Percentiles rank a stretch among this genome's conserved stretches.
phyloP scores from a whole-genome alignment of 92 coral and sea anemone species.

The Umimayanthus chanpuru region DNA sequence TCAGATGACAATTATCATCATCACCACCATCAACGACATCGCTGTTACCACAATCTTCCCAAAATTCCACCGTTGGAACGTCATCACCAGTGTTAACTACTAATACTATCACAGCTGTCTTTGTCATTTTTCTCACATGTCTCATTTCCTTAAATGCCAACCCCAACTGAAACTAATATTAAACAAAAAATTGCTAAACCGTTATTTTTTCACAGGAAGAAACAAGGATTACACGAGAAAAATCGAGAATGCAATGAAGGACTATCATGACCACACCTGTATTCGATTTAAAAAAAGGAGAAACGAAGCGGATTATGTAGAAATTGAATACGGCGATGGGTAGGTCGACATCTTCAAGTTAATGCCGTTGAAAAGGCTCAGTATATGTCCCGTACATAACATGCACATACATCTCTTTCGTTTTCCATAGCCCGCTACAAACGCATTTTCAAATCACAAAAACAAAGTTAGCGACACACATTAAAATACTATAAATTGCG shows the following conservation, averaged over 20 bases:
- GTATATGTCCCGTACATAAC: not conserved
- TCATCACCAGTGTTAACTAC: not conserved
- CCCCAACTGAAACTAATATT: not conserved
- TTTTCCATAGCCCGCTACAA: not conserved
- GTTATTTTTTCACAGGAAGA: not conserved
- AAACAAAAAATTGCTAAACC: not conserved
- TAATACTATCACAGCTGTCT: not conserved
- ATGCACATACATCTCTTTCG: too few relatives aligned
- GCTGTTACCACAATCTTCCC: not conserved
- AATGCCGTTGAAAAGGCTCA: not conserved
- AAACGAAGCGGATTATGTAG: slow-evolving; percentile 22
- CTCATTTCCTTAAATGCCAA: not conserved
- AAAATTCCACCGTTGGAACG: not conserved
- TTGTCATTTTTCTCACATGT: not conserved
- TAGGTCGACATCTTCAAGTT: not conserved
- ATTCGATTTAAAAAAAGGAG: slow-evolving; percentile 12
- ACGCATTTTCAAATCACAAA: too few relatives aligned
- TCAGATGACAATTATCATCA: not conserved
- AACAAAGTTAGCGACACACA: not conserved
- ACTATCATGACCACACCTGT: slow-evolving; percentile 8
- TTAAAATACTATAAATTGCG: not conserved
- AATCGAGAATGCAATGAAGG: slow-evolving; percentile 26
- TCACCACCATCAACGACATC: not conserved
- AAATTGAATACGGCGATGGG: slow-evolving; percentile 29
- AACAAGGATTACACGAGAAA: slow-evolving; percentile 4